These are phyloP conservation scores for Apodemia hepburni DNA, from an alignment of 2,888 invertebrate species.

Conservation along the genomic window DNA sequence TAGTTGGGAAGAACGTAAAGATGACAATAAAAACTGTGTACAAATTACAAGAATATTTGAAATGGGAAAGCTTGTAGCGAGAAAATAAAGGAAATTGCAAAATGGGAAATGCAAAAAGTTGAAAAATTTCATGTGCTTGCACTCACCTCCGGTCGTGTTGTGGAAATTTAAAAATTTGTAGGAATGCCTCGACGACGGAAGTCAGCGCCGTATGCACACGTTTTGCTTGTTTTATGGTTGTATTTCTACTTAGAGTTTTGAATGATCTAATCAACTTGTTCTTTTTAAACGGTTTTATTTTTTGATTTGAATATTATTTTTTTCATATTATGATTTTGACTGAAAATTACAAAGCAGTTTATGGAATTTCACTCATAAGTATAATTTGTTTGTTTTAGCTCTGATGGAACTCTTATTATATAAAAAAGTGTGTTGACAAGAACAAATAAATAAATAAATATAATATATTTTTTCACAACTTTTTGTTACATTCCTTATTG, in stretches of 20 bases:
- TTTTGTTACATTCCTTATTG: too few species aligned
- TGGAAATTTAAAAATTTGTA: constrained; percentile 60
- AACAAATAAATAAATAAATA: too few species aligned
- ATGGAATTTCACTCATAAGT: too few species aligned
- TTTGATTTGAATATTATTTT: neutral
- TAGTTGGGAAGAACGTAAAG: neutral
- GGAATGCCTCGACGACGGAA: constrained; percentile 43
- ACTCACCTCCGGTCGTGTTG: constrained; percentile 41
- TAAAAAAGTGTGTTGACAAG: too few species aligned
- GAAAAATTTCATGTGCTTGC: constrained; percentile 46
- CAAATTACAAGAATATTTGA: constrained; percentile 20
- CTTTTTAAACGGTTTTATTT: too few species aligned
- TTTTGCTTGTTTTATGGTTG: constrained; percentile 19
- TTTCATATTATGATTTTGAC: neutral
- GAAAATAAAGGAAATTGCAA: constrained; percentile 38
- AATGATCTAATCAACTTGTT: neutral
- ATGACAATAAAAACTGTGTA: neutral
- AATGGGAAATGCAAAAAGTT: constrained; percentile 34
- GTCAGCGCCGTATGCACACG: constrained; percentile 34
- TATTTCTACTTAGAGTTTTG: constrained; percentile 6
- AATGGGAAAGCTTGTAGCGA: constrained; percentile 20
- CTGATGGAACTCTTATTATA: too few species aligned
- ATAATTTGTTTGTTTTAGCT: too few species aligned
- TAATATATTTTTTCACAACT: too few species aligned
- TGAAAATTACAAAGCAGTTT: neutral